Percentiles rank a stretch among this genome's conserved stretches.
phyloP scores from a whole-genome alignment of 2,888 invertebrate genomes.

The Epinotia brunnichana region DNA sequence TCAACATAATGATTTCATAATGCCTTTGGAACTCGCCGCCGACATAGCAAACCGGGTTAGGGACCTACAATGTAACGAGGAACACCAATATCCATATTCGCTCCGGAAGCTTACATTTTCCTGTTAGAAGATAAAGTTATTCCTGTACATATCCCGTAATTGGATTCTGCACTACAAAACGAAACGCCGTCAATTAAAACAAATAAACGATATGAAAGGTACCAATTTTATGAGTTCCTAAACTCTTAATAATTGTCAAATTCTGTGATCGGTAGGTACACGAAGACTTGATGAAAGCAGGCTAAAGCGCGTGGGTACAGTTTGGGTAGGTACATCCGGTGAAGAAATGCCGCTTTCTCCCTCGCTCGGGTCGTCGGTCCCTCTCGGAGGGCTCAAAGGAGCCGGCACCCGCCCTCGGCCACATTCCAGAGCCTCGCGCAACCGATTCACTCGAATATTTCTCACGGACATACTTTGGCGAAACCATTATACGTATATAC shows the following conservation, averaged over 20 bases:
- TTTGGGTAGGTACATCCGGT: conserved; percentile 62
- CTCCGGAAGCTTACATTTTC: conserved; percentile 30
- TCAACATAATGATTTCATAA: conserved; percentile 6
- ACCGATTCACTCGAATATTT: conserved; percentile 79
- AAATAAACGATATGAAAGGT: not conserved
- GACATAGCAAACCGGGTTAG: conserved; percentile 8
- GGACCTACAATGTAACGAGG: not conserved
- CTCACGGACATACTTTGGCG: conserved; percentile 83
- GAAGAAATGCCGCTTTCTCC: conserved; percentile 72
- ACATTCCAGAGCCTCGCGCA: conserved; percentile 74
- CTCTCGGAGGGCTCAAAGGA: conserved; percentile 78
- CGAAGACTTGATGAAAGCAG: conserved; percentile 26
- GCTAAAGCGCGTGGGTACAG: conserved; percentile 53
- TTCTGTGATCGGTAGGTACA: not conserved
- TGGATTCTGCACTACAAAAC: conserved; percentile 4
- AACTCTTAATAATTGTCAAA: not conserved
- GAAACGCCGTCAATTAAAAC: not conserved
- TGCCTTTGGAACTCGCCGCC: not conserved
- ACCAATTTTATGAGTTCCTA: not conserved
- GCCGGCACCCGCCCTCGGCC: conserved; percentile 80
- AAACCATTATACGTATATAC: conserved; percentile 68
- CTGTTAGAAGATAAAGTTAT: conserved; percentile 30
- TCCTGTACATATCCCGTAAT: conserved; percentile 10
- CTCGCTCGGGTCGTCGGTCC: conserved; percentile 73
- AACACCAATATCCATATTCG: not conserved